phyloP scores from a whole-genome alignment of 2,888 invertebrate species.

The Agrochola lota region DNA sequence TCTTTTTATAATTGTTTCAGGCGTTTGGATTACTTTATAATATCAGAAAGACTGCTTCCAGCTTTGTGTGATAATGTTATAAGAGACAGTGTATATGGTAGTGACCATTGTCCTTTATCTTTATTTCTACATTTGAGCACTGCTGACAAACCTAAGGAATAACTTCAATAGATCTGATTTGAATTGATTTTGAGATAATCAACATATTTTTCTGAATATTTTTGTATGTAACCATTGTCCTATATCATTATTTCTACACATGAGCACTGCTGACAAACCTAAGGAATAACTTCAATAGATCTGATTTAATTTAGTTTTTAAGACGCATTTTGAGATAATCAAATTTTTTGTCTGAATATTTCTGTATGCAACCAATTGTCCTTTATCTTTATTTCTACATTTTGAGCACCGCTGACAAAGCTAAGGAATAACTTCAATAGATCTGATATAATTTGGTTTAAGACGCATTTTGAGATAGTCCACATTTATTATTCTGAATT shows the following conservation, averaged over 20 bases:
- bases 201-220: constrained; percentile 33
- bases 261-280: constrained; percentile 85
- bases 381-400: no score
- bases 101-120: constrained; percentile 98
- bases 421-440: no score
- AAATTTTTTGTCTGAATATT: constrained; percentile 30
- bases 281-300: constrained; percentile 61
- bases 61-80: constrained; percentile 96
- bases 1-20: constrained; percentile 87
- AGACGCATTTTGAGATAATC: constrained; percentile 33
- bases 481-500: constrained; percentile 15
- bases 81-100: constrained; percentile 95
- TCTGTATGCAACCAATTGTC: constrained; percentile 32
- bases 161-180: constrained; percentile 40
- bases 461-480: constrained; percentile 29
- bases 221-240: constrained; percentile 97
- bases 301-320: background rate
- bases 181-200: constrained; percentile 31
- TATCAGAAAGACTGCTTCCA: constrained; percentile 94
- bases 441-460: constrained; percentile 7
- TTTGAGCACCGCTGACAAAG: no score
- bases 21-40: constrained; percentile 98
- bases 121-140: constrained; percentile 92
- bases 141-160: constrained; percentile 87
- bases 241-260: constrained; percentile 93